A percentile compares a stretch with the other conserved stretches of the same genome.
phyloP scores from a whole-genome alignment of 2,888 invertebrate genomes.

The Agonopterix arenella region DNA sequence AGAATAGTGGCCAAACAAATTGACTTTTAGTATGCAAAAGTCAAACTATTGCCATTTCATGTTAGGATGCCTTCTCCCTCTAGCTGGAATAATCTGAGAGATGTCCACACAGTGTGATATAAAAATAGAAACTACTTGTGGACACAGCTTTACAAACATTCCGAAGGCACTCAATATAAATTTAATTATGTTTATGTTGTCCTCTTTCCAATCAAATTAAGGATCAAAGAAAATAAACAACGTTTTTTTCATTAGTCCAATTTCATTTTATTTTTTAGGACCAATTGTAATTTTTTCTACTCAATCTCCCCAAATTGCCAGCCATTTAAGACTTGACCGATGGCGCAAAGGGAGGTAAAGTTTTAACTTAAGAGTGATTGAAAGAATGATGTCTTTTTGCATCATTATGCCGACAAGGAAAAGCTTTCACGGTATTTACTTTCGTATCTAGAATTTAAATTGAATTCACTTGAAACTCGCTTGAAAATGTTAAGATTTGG shows the following conservation, averaged over 20 bases:
- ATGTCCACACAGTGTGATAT: too few species aligned
- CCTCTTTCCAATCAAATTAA: too few species aligned
- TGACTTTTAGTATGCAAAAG: too few species aligned
- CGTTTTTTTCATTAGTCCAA: not conserved
- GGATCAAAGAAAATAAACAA: not conserved
- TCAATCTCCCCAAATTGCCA: conserved; percentile 1
- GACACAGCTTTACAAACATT: not conserved
- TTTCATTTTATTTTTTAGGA: not conserved
- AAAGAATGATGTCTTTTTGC: conserved; percentile 23
- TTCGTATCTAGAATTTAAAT: conserved; percentile 1
- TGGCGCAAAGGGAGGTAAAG: conserved; percentile 16
- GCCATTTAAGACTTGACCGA: not conserved
- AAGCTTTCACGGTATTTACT: conserved; percentile 27
- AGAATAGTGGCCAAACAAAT: too few species aligned
- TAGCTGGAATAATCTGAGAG: too few species aligned
- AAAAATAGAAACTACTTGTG: too few species aligned
- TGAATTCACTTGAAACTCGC: not conserved
- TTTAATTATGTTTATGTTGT: too few species aligned
- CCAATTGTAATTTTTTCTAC: not conserved
- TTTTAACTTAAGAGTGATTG: conserved; percentile 16
- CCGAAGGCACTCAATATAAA: not conserved
- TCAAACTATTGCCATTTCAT: too few species aligned
- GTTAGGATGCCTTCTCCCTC: too few species aligned
- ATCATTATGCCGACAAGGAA: conserved; percentile 26
- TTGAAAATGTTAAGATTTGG: not conserved